These are phyloP conservation scores for Poecilus cupreus DNA, from an alignment of 2,888 invertebrate genomes.

Conservation along the genomic window DNA sequence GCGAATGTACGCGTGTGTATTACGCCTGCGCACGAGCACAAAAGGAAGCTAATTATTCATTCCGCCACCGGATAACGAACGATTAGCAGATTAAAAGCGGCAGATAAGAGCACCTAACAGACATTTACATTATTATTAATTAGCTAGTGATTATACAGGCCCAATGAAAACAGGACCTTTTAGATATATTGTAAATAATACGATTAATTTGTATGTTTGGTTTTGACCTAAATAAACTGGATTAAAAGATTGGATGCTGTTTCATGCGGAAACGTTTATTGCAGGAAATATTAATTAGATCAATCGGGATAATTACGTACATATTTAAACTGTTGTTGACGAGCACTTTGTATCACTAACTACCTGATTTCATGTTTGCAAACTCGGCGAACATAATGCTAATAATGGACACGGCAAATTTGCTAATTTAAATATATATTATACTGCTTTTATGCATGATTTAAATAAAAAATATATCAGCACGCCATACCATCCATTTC, in stretches of 20 bases:
- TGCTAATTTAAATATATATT: background rate
- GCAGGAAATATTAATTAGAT: constrained; percentile 39
- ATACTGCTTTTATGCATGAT: background rate
- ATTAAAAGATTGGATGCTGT: constrained; percentile 21
- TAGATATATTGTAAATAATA: constrained; percentile 1
- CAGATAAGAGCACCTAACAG: constrained; percentile 47
- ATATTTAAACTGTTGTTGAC: constrained; percentile 32
- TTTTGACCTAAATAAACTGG: constrained; percentile 32
- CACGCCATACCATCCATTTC: too few relatives aligned
- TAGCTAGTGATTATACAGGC: background rate
- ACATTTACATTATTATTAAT: constrained; percentile 47
- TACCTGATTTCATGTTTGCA: constrained; percentile 24
- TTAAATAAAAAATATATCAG: too few relatives aligned
- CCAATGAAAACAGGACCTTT: constrained; percentile 19
- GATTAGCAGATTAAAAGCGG: constrained; percentile 54
- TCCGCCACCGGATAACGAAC: constrained; percentile 41
- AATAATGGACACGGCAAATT: constrained; percentile 16
- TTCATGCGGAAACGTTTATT: constrained; percentile 30
- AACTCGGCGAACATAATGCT: background rate
- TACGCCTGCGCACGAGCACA: background rate
- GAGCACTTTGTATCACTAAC: constrained; percentile 21
- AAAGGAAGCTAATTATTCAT: constrained; percentile 51
- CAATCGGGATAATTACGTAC: constrained; percentile 38
- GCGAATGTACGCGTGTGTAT: background rate
- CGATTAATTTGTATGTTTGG: constrained; percentile 18